A percentile compares a stretch with the other conserved stretches of the same genome.
Conservation (phyloP, 2,888 invertebrate genomes). For the Sipunculus nudus region DNA sequence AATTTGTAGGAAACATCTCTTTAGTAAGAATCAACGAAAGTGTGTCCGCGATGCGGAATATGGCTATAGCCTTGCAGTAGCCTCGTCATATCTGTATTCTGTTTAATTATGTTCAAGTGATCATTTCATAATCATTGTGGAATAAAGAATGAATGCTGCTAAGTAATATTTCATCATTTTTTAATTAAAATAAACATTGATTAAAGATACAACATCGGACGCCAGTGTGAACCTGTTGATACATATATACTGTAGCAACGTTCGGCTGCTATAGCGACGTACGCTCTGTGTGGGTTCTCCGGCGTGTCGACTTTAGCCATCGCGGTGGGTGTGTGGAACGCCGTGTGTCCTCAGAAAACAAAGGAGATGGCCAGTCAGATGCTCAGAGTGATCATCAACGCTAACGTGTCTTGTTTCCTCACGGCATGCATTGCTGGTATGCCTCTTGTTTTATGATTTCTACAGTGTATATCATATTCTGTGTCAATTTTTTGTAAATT, state of each 20-base stretch:
- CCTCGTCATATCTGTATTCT: too few species aligned
- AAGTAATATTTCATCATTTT: too few species aligned
- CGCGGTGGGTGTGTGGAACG: constrained; percentile 42
- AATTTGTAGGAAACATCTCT: too few species aligned
- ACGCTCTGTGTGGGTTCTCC: constrained; percentile 43
- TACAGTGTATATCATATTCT: background rate
- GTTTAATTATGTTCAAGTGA: too few species aligned
- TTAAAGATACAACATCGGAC: too few species aligned
- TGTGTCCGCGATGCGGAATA: too few species aligned
- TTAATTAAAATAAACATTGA: too few species aligned
- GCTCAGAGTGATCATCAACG: constrained; percentile 36
- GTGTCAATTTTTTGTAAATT: background rate
- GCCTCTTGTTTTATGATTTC: background rate
- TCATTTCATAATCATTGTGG: too few species aligned
- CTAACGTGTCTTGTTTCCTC: constrained; percentile 44
- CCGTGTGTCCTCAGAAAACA: constrained; percentile 35
- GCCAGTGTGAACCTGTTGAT: too few species aligned
- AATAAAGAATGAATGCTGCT: too few species aligned
- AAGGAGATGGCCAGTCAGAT: constrained; percentile 34
- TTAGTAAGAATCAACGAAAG: too few species aligned
- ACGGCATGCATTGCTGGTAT: constrained; percentile 42
- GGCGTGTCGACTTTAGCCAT: constrained; percentile 41
- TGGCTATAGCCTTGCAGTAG: too few species aligned
- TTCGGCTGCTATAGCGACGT: constrained; percentile 37
- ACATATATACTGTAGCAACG: constrained; percentile 27